Evolutionary conservation across 2,113 vertebrate species (phyloP).

Genomic region (Rhizomys pruinosus): DNA sequence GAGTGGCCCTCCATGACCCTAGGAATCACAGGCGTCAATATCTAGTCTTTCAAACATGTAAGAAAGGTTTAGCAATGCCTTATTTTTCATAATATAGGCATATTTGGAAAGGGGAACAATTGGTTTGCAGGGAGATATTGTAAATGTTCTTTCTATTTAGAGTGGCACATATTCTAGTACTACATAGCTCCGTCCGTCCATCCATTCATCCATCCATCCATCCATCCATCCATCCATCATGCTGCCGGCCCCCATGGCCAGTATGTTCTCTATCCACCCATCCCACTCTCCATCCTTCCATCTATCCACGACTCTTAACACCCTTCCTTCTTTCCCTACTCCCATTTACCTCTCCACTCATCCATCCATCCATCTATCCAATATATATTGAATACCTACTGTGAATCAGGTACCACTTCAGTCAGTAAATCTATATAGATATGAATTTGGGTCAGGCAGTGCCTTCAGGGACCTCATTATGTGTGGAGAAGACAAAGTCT

Average conservation of each 20-base stretch:
- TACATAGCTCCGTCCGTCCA: neutral
- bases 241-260: no score
- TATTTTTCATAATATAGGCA: constrained; percentile 6
- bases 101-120: neutral
- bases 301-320: no score
- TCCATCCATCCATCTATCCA: neutral
- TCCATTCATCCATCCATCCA: neutral
- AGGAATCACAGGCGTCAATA: neutral
- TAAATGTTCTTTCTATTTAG: neutral
- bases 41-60: neutral
- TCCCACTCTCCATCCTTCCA: neutral
- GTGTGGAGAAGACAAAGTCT: neutral
- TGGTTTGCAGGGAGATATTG: neutral
- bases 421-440: neutral
- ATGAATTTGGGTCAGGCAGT: neutral
- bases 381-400: neutral
- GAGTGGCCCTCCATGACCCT: neutral
- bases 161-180: neutral
- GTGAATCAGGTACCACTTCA: neutral
- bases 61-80: neutral
- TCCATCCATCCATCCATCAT: neutral
- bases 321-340: neutral
- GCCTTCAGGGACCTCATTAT: constrained; percentile 9
- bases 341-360: neutral
- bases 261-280: no score